A percentile compares a stretch with the other conserved stretches of the same genome.
Conservation (phyloP, 2,113 vertebrate species). For the Cyprinus carpio region DNA sequence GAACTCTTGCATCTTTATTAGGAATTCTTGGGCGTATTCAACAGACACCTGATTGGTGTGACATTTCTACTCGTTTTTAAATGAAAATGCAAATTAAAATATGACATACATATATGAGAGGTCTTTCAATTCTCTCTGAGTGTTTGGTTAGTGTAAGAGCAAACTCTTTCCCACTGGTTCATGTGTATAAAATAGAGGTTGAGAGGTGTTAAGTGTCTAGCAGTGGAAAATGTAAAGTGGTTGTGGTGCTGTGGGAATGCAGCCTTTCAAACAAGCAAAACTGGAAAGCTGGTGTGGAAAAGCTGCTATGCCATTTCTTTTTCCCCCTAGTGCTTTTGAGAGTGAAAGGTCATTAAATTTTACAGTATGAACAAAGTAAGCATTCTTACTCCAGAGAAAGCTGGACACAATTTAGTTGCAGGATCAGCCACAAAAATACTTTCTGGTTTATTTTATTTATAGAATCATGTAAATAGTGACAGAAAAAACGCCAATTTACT, state of each 20-base stretch:
- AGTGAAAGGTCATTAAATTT: conserved; percentile 16
- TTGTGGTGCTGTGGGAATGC: not conserved
- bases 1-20: conserved; percentile 26
- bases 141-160: conserved; percentile 1
- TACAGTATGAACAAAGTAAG: conserved; percentile 29
- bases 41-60: not conserved
- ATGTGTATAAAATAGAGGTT: conserved; percentile 58
- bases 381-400: conserved; percentile 7
- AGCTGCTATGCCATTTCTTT: not conserved
- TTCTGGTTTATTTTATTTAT: conserved; percentile 32
- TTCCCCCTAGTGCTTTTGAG: not conserved
- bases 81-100: not conserved
- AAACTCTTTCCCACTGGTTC: conserved; percentile 61
- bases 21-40: not conserved
- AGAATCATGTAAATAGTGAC: conserved; percentile 5
- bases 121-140: conserved; percentile 6
- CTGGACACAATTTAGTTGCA: conserved; percentile 1
- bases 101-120: conserved; percentile 42
- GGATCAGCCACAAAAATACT: not conserved
- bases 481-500: not conserved
- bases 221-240: conserved; percentile 26
- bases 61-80: not conserved
- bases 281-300: conserved; percentile 14
- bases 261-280: conserved; percentile 23
- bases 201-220: conserved; percentile 12